Evolutionary conservation across 2,113 vertebrate genomes (phyloP), one percentile per base, ranked within the genome.

Genomic region (Strigops habroptila): DNA sequence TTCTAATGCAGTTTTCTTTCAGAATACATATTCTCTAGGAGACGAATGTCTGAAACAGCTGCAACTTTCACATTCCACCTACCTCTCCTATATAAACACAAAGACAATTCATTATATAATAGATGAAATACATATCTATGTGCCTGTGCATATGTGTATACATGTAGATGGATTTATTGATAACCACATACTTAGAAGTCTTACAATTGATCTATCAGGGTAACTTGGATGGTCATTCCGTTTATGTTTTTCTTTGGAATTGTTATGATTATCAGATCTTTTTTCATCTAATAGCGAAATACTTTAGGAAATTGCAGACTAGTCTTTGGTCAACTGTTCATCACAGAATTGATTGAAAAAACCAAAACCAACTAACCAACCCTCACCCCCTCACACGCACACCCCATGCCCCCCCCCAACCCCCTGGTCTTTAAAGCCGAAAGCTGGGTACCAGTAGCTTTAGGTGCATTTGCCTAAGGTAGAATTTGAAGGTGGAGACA

Each of bases 41-140:
- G 60, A 43, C 37, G 68, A 96, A 95, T 93, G 76, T 62, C 82
- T 96, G 84, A 96, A 97, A 95, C 92, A 96, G 93, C 95, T 98
- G 92, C 80, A 91, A 85, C 87, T 93, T 95, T 94, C 90, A 92
- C 73, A 91, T 93, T 91, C 65, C 63, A 77, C 73, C 39, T 86
- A 8, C 24, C 12, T 64, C 46, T 53, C 27, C 52, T 86, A 70
- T 74, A 69, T 49, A 97, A 86, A 95, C 74, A 96, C 30, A 81
- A 70, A 79, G 41, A 83, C 49, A 43, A 59, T 91, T 93, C 27
- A 53, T 48, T 83, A 33, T 62, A 30, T 68, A 80, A 73, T 82
- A 93, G 81, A 82, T 91, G 65, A 82, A 86, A 88, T 7, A 92
- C 12, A 4, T 78, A 86, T 59, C n/a, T 90, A 4, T 79, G 18